Base-by-base conservation (phyloP, 2,888 invertebrate genomes). In the Parnassius mnemosyne region DNA sequence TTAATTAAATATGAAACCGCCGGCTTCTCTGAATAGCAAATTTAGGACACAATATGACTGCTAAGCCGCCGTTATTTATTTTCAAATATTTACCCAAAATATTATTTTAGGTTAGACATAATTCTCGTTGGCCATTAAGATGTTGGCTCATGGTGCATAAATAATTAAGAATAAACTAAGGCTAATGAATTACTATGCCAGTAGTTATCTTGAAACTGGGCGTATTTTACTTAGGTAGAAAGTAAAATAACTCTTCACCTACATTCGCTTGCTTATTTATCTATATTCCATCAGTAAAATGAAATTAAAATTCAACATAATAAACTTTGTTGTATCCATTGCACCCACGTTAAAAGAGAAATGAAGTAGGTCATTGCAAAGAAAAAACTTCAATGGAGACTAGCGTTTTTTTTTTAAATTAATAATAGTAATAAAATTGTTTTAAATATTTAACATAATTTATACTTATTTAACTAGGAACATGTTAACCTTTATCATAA, bases 31-130 rank as follows among this genome's bases (percentile, higher is more conserved):
- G 71, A 69, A 73, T 70, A 71, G 71, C 73, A 74, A 76, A 85
- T 80, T 85, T 85, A 86, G 83, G 77, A 82, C 81, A 81, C 79
- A 81, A 77, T 80, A 77, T 75, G 70, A 78, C 75, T 76, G 76
- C 83, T 83, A 85, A 85, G 74, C 76, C 78, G 71, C 76, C 71
- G 79, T 71, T 87, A 87, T 89, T 89, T 89, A 88, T 86, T 88
- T 88, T 84, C 84, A 83, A 89, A 87, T 84, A 86, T 88, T 89
- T 85, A 85, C 84, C 81, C 88, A 87, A 89, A 90, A 89, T 89
- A 90, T 89, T 89, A 87, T 90, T 89, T 90, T 87, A 89, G 89
- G 90, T 79, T 87, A 86, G 85, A 87, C 87, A 83, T 89, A 86
- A 88, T 83, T 89, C 87, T 73, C 75, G 71, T 73, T 77, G 69